Percentiles rank a stretch among this genome's conserved stretches.
Conservation (phyloP, 2,797 vertebrate genomes). For the Mycteria americana region DNA sequence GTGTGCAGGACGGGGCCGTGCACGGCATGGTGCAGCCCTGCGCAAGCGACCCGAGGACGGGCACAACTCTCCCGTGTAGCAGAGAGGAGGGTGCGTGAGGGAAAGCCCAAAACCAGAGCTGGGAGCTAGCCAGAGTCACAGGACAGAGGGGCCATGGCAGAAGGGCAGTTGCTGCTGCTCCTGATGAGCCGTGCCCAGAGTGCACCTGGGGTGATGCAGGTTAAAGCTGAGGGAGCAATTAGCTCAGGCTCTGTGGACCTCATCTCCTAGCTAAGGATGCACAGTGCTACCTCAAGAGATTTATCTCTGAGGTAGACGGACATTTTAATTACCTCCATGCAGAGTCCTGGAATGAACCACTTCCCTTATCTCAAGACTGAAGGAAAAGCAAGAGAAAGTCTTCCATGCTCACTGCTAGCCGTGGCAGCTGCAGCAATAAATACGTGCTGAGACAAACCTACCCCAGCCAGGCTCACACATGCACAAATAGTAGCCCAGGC, state of each 20-base stretch:
- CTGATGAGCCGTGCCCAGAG: background rate
- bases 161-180: background rate
- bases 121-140: background rate
- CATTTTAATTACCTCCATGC: background rate
- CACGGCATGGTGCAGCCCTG: accelerated
- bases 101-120: background rate
- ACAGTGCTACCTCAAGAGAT: background rate
- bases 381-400: slow-evolving; percentile 28
- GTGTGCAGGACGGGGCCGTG: accelerated
- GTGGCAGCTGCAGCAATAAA: background rate
- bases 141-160: background rate
- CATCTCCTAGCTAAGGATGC: background rate
- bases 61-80: background rate
- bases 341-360: background rate
- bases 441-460: background rate
- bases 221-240: background rate
- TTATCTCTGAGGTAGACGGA: background rate
- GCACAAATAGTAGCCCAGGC: background rate
- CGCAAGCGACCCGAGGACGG: accelerated
- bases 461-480: background rate
- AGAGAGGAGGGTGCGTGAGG: background rate
- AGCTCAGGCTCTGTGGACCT: background rate
- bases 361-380: background rate
- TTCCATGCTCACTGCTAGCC: background rate
- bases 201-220: too few relatives aligned